A percentile compares a stretch with the other conserved stretches of the same genome.
phyloP scores from a whole-genome alignment of 1,140 invertebrate genomes.

The Drosophila murphyi region DNA sequence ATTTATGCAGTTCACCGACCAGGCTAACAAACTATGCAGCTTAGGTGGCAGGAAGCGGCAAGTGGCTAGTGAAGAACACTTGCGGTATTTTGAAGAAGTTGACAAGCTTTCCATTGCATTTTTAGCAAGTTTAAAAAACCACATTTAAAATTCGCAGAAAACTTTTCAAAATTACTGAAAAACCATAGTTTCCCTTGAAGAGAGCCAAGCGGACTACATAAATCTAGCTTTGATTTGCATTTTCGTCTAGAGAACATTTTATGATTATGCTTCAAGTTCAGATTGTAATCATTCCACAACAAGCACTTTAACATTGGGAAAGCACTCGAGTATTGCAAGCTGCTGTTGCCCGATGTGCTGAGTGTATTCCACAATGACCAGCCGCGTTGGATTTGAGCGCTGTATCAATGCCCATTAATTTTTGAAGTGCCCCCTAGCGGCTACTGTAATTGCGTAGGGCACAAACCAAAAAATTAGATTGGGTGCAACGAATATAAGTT shows the following conservation, averaged over 20 bases:
- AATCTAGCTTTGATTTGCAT: no score
- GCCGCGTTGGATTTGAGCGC: conserved; percentile 18
- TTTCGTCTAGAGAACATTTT: neutral
- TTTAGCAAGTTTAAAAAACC: neutral
- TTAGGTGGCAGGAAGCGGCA: conserved; percentile 14
- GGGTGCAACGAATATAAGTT: no score
- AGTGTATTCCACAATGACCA: conserved; percentile 21
- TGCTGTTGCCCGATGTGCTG: neutral
- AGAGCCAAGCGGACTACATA: no score
- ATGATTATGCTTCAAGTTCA: neutral
- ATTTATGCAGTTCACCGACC: conserved; percentile 56
- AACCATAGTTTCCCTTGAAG: no score
- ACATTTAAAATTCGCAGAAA: neutral
- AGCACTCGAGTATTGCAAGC: neutral
- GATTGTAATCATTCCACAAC: conserved; percentile 1
- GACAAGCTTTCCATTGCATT: no score
- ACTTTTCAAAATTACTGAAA: no score
- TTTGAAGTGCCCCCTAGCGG: conserved; percentile 48
- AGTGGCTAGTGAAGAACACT: neutral
- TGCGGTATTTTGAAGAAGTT: neutral
- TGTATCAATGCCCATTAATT: conserved; percentile 61
- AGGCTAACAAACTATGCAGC: neutral
- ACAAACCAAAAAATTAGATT: neutral
- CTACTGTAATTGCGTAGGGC: conserved; percentile 29
- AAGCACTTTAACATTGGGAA: neutral